Percentiles rank a stretch among this genome's conserved stretches.
Conservation (phyloP, 2,888 invertebrate species). For the Dasypolia templi region DNA sequence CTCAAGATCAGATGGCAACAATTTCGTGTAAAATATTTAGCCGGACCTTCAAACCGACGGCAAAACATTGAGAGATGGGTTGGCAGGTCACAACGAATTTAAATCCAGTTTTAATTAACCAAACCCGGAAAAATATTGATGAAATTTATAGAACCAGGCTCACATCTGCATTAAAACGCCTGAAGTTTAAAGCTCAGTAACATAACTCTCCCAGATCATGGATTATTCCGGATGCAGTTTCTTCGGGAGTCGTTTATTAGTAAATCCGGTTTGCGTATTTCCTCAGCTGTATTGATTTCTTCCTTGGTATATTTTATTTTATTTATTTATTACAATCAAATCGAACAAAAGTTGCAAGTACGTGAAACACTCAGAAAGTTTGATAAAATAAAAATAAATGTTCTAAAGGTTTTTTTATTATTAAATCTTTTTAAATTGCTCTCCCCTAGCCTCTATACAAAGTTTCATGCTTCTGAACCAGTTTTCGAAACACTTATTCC, state of each 20-base stretch:
- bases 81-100: conserved; percentile 31
- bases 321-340: not conserved
- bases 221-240: conserved; percentile 15
- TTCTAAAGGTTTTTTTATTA: too few relatives aligned
- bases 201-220: not conserved
- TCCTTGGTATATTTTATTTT: not conserved
- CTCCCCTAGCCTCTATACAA: too few relatives aligned
- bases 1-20: conserved; percentile 1
- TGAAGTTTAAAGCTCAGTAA: conserved; percentile 1
- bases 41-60: not conserved
- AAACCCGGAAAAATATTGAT: conserved; percentile 22
- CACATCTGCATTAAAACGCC: conserved; percentile 17
- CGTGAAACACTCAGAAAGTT: too few relatives aligned
- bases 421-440: too few relatives aligned
- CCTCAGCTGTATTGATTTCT: conserved; percentile 16
- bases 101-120: conserved; percentile 35
- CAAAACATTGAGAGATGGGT: conserved; percentile 28
- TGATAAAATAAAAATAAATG: too few relatives aligned
- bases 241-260: conserved; percentile 2
- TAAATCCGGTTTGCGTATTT: conserved; percentile 9
- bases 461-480: too few relatives aligned
- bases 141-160: conserved; percentile 2
- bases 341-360: not conserved
- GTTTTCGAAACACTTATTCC: too few relatives aligned
- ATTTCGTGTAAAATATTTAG: conserved; percentile 24